Evolutionary conservation across 2,113 vertebrate species (phyloP).

Genomic region (Ceyx cyanopectus): DNA sequence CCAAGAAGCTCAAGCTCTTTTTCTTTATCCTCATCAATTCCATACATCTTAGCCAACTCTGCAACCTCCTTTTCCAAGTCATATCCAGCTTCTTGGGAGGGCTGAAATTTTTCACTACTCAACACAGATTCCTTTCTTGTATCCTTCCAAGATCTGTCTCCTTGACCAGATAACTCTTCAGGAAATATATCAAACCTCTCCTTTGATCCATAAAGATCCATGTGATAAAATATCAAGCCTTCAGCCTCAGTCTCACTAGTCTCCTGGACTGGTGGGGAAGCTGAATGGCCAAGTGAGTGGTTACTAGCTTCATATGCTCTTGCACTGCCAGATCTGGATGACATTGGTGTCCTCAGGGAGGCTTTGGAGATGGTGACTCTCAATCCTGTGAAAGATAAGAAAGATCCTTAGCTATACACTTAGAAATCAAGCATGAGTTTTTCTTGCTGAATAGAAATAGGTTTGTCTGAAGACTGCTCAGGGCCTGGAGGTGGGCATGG

Average conservation of each 20-base stretch:
- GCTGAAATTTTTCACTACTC: not conserved
- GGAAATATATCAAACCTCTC: conserved; percentile 80
- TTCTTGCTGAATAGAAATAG: not conserved
- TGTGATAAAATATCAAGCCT: conserved; percentile 71
- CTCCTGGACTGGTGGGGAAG: not conserved
- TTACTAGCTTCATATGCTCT: conserved; percentile 11
- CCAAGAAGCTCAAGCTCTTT: conserved; percentile 66
- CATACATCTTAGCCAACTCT: conserved; percentile 72
- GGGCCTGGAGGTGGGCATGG: not conserved
- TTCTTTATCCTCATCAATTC: conserved; percentile 76
- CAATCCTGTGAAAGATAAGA: conserved; percentile 36
- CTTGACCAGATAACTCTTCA: conserved; percentile 68
- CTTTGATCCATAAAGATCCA: conserved; percentile 84
- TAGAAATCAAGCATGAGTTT: not conserved
- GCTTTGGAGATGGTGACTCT: not conserved
- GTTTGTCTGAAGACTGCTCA: not conserved
- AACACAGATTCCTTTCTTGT: not conserved
- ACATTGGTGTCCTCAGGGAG: conserved; percentile 8
- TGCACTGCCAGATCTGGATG: not conserved
- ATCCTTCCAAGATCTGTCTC: conserved; percentile 2
- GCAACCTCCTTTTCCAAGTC: conserved; percentile 70
- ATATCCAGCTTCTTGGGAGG: not conserved
- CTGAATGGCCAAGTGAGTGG: not conserved
- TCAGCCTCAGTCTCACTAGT: conserved; percentile 4
- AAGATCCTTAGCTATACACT: not conserved